Evolutionary conservation across 1,140 invertebrate species (phyloP), one percentile per base, ranked within the genome.

Genomic region (Drosophila busckii): DNA sequence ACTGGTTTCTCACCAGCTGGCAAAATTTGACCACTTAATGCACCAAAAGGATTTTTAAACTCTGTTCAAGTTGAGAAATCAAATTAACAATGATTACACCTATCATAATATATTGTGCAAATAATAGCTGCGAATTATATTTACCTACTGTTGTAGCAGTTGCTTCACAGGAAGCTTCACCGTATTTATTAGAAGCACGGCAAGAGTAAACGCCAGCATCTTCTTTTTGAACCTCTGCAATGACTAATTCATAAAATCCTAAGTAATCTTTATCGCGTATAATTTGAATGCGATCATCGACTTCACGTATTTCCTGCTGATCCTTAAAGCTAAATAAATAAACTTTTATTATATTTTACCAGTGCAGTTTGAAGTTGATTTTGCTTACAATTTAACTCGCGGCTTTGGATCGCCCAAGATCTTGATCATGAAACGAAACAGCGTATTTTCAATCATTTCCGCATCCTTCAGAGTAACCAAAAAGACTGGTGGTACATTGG

Each of bases 201-300:
- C 96, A 97, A 35, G 93, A 92, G 88, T 99, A 99, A 12, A 90
- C 90, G 5, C 97, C 98, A 22, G 93, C 94, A 88, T 99, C 97
- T 7, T 89, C 80, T 15, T 90, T 90, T 41, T 90, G 91, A 0
- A 97, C 95, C 58, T 96, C 92, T 0, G 92, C 90, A 58, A 99
- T 97, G 1, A 97, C 91, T 13, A 99, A 73, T 87, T 97, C 95
- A 89, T 96, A 98, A 70, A 93, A 96, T 26, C 96, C 96, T 16
- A 91, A 92, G 8, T 94, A 94, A 3, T 94, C 92, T 62, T 91
- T 93, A 45, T 92, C 94, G 20, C 90, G 91, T 40, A 93, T 88
- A 13, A 96, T 92, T 59, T 92, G 91, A 8, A 97, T 89, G 6
- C 94, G 91, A 6, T 94, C 91, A 38, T 92, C 90, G 4, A 90